phyloP scores from a whole-genome alignment of 1,140 invertebrate genomes.

The Eupeodes corollae region DNA sequence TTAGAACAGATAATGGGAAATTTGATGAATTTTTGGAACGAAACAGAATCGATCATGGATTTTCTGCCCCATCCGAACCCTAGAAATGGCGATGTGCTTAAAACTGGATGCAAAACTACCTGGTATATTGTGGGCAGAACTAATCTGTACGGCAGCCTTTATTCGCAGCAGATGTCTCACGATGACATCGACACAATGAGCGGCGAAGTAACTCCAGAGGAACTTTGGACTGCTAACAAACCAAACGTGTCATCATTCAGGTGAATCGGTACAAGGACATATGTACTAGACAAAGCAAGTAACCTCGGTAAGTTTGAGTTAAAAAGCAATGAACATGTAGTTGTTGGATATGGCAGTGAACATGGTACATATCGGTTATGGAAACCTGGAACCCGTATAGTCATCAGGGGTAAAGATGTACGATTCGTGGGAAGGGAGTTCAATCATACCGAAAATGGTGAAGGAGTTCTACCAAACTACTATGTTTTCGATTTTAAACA shows the following conservation, averaged over 20 bases:
- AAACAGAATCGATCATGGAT: slow-evolving; percentile 9
- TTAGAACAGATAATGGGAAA: slow-evolving; percentile 20
- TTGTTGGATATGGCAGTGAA: slow-evolving; percentile 6
- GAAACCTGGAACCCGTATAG: slow-evolving; percentile 11
- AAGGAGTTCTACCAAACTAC: neutral
- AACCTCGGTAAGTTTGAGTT: slow-evolving; percentile 5
- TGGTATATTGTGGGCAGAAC: slow-evolving; percentile 14
- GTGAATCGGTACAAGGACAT: slow-evolving; percentile 25
- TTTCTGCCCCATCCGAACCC: slow-evolving; percentile 14
- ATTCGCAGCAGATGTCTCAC: slow-evolving; percentile 17
- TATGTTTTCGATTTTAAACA: neutral
- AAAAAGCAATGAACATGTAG: slow-evolving; percentile 1
- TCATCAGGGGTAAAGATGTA: slow-evolving; percentile 16
- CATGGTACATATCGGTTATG: slow-evolving; percentile 5
- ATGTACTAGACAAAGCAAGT: slow-evolving; percentile 11
- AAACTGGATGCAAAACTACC: slow-evolving; percentile 11
- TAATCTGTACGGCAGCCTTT: slow-evolving; percentile 8
- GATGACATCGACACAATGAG: too few species aligned
- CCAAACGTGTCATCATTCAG: slow-evolving; percentile 22
- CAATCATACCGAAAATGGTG: neutral
- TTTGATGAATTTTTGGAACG: slow-evolving; percentile 17
- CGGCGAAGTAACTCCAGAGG: slow-evolving; percentile 18
- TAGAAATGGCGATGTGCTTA: slow-evolving; percentile 15
- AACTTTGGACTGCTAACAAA: slow-evolving; percentile 26
- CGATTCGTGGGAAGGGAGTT: slow-evolving; percentile 1